Base-by-base conservation (phyloP, 1,140 invertebrate genomes). In the Thaumatotibia leucotreta region DNA sequence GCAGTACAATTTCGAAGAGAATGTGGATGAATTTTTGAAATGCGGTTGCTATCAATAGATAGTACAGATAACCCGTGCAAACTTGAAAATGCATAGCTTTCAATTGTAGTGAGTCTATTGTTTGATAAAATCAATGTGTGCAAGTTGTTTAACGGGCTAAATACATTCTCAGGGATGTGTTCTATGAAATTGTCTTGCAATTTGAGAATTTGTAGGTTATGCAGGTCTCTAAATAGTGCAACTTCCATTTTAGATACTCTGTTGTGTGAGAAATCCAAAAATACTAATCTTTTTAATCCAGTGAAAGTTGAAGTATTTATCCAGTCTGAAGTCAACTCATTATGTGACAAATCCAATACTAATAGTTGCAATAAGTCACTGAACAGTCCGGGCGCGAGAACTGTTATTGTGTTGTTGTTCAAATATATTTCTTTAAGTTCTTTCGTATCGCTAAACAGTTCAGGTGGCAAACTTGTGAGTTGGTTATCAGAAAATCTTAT, bases 311-410 rank as follows among this genome's bases (percentile, higher is more conserved):
- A 96, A 0, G 95, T 94, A 80, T 97, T 97, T 33, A 97, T 95
- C 97, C 95, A 98, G 79, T 96, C 96, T 49, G 94, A 94, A 31
- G 96, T 96, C 27, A 99, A 91, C 83, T 97, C 95, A 79, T 99
- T 99, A 67, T 94, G 93, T 20, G 96, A 96, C 68, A 98, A 88
- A 83, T 98, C 96, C 6, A 99, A 90, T 24, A 97, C 94, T 64
- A 96, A 86, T 23, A 99, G 85, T 82, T 97, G 96, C 4, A 94
- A 93, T 14, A 98, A 89, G 64, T 96, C 96, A 74, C 94, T 94
- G 82, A 98, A 97, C 35, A 98, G 90, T 1, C 96, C 97, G 0
- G 96, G 96, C 20, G 96, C 96, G 3, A 97, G 79, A 0, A 97
- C 96, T 75, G 95, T 95, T 23, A 98, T 94, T n/a, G 95, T 95